Percentiles rank a stretch among this genome's conserved stretches.
phyloP scores from a whole-genome alignment of 2,113 vertebrate genomes.

The Danionella cerebrum region DNA sequence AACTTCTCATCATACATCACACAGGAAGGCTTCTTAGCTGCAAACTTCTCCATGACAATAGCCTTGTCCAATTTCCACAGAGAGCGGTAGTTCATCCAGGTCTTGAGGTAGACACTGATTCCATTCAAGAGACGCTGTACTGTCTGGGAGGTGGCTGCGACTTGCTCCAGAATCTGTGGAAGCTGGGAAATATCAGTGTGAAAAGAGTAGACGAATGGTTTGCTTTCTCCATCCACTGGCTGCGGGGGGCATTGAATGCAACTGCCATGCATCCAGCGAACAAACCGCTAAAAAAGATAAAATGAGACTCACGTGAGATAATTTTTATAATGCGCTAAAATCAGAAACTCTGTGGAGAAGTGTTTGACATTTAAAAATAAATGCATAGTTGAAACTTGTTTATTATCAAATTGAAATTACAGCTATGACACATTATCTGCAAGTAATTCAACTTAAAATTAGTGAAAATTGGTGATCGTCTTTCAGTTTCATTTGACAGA shows the following conservation, averaged over 20 bases:
- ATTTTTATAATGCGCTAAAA: no score
- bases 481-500: no score
- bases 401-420: no score
- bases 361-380: no score
- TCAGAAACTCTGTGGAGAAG: no score
- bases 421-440: no score
- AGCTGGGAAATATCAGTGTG: constrained; percentile 72
- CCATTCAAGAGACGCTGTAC: constrained; percentile 67
- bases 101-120: constrained; percentile 63
- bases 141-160: constrained; percentile 67
- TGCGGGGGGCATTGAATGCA: constrained; percentile 84
- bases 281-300: constrained; percentile 81
- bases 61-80: constrained; percentile 82
- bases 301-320: no score
- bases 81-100: constrained; percentile 75
- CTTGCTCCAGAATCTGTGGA: constrained; percentile 68
- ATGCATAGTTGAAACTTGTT: no score
- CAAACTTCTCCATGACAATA: constrained; percentile 74
- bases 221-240: constrained; percentile 55
- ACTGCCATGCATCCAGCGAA: constrained; percentile 87
- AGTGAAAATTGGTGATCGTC: no score
- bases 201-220: constrained; percentile 71
- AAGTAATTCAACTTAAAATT: no score
- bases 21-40: constrained; percentile 70
- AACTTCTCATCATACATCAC: constrained; percentile 78